Conservation (phyloP, 2,888 invertebrate species). For the Cephus sareptanus region DNA sequence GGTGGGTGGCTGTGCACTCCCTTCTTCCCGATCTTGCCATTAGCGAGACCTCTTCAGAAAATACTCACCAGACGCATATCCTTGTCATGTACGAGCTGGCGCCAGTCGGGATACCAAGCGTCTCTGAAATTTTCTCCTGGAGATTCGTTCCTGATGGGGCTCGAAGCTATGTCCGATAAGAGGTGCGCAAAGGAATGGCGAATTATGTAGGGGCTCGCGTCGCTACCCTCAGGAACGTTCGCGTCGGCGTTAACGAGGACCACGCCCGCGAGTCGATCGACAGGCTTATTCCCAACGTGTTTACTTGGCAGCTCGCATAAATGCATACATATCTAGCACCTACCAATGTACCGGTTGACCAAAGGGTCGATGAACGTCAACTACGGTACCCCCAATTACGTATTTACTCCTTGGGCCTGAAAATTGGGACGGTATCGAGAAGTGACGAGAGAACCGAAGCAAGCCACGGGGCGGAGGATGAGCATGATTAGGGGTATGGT, state of each 20-base stretch:
- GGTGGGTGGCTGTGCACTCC: background rate
- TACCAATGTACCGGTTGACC: background rate
- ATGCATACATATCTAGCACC: background rate
- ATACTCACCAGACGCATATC: background rate
- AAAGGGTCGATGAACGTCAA: background rate
- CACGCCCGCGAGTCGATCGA: background rate
- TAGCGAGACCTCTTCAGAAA: conserved; percentile 7
- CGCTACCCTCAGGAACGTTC: background rate
- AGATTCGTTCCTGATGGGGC: background rate
- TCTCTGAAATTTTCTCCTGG: background rate
- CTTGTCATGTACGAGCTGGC: background rate
- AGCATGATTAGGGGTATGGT: background rate
- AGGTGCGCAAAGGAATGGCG: background rate
- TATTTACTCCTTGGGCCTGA: background rate
- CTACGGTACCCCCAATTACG: background rate
- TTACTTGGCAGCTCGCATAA: background rate
- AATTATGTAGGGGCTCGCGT: background rate
- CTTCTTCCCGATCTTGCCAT: conserved; percentile 16
- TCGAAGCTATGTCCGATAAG: background rate
- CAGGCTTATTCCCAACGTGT: background rate
- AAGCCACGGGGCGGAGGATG: background rate
- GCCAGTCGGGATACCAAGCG: background rate
- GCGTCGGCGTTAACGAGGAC: background rate
- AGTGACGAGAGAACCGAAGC: background rate
- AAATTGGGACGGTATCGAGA: background rate